A percentile compares a stretch with the other conserved stretches of the same genome.
phyloP scores from a whole-genome alignment of 2,888 invertebrate genomes.

The Stramonita haemastoma region DNA sequence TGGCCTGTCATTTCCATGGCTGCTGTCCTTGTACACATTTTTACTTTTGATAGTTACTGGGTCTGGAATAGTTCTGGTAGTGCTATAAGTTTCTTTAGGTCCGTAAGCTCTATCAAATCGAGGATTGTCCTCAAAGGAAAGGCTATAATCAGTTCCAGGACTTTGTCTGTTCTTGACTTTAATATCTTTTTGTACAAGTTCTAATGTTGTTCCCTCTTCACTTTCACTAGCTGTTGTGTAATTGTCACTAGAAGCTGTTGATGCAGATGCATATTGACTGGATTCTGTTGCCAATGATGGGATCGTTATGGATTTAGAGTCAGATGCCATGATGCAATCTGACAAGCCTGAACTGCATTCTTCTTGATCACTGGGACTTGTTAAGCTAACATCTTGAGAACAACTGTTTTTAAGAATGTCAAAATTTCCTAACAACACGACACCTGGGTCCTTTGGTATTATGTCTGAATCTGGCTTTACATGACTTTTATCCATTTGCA shows the following conservation, averaged over 20 bases:
- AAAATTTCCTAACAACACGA: not conserved
- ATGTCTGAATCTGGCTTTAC: too few species aligned
- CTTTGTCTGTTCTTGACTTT: not conserved
- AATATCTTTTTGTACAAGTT: not conserved
- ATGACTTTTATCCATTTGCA: not conserved
- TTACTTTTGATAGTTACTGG: not conserved
- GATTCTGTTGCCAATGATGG: not conserved
- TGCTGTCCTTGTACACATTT: not conserved
- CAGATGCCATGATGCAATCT: not conserved
- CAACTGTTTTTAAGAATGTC: conserved; percentile 8
- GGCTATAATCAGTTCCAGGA: not conserved
- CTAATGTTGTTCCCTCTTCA: not conserved
- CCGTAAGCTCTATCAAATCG: not conserved
- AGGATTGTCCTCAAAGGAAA: not conserved
- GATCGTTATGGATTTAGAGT: not conserved
- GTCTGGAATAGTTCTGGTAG: not conserved
- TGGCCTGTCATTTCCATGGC: not conserved
- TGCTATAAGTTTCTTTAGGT: not conserved
- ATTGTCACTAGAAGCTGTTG: not conserved
- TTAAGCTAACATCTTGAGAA: not conserved
- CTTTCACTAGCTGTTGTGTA: not conserved
- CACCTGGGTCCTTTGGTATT: not conserved
- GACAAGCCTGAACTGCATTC: not conserved
- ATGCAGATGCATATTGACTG: not conserved
- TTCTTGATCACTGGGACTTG: not conserved